Conservation (phyloP, 1,140 invertebrate species). For the Conus betulinus region DNA sequence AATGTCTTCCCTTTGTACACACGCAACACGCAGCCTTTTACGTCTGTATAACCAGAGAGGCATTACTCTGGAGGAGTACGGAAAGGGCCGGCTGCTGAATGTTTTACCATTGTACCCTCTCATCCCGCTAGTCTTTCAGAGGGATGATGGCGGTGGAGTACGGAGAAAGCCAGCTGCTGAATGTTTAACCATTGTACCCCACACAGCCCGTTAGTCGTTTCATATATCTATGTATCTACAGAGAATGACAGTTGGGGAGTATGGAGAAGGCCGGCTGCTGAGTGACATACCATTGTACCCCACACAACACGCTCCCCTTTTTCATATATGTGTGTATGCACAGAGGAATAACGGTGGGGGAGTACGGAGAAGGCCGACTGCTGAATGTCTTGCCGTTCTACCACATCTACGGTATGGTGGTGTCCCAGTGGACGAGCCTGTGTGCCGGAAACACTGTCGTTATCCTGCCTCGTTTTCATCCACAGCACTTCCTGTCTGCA, state of each 20-base stretch:
- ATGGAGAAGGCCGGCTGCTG: constrained; percentile 69
- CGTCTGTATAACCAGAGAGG: neutral
- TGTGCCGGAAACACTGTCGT: constrained; percentile 82
- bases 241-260: constrained; percentile 4
- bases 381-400: constrained; percentile 86
- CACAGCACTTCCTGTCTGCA: constrained; percentile 80
- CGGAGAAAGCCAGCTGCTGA: too few relatives aligned
- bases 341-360: constrained; percentile 10
- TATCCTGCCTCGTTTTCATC: constrained; percentile 86
- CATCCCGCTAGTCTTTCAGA: constrained; percentile 81
- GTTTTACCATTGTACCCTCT: constrained; percentile 91
- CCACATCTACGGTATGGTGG: constrained; percentile 87
- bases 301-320: constrained; percentile 58
- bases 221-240: neutral
- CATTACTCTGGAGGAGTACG: constrained; percentile 3
- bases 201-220: too few relatives aligned
- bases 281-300: constrained; percentile 89
- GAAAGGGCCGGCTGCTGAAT: constrained; percentile 70
- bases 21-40: too few relatives aligned
- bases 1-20: too few relatives aligned
- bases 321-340: neutral
- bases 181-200: too few relatives aligned
- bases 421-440: constrained; percentile 75
- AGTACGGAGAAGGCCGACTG: constrained; percentile 63
- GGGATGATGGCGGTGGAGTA: too few relatives aligned